Base-by-base conservation (phyloP, 1,140 invertebrate species). In the Ostrea denselamellosa region DNA sequence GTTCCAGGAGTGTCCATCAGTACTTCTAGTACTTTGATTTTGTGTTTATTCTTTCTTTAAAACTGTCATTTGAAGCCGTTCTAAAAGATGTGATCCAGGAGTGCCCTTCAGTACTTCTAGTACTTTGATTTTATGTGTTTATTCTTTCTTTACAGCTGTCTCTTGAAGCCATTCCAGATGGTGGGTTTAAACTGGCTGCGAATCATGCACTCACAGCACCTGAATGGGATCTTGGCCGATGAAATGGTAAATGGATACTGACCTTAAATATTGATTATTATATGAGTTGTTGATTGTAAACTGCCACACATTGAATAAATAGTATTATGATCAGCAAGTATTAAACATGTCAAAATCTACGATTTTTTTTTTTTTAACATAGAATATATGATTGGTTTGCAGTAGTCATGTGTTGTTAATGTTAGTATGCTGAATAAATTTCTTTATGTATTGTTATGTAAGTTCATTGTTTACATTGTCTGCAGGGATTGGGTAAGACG, bases 171-270 rank as follows among this genome's bases (percentile, higher is more conserved):
- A 22, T 99, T 99, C 95, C 98, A 99, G 95, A 96, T 99, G 95
- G 96, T 99, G 34, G 98, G 98, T 9, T 95, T 99, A 0, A 99
- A 99, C 94, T 99, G 98, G 98, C 95, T 99, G 0, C 96, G 97
- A 0, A 96, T 99, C 3, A 97, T 99, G 95, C 97, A 99, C 93
- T 96, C 97, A 51, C 97, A 98, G 90, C 96, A 97, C 53, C 96
- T 99, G 2, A 99, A 98, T 94, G 98, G 97, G n/a, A 99, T 99
- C 91, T 95, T 99, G 85, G 98, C 98, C 0, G 97, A 97, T 95
- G 97, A 97, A 95, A 97, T 97, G 97, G 97, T 95, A 85, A 88
- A n/a, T n/a, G 14, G n/a, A 8, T 82, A 3, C 9, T 22, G 14
- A 51, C 25, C 71, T 81, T 22, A 25, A 81, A 81, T 22, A n/a